Percentiles rank a stretch among this genome's conserved stretches.
Evolutionary conservation across 1,140 invertebrate species (phyloP).

Genomic region (Meloidogyne floridensis): DNA sequence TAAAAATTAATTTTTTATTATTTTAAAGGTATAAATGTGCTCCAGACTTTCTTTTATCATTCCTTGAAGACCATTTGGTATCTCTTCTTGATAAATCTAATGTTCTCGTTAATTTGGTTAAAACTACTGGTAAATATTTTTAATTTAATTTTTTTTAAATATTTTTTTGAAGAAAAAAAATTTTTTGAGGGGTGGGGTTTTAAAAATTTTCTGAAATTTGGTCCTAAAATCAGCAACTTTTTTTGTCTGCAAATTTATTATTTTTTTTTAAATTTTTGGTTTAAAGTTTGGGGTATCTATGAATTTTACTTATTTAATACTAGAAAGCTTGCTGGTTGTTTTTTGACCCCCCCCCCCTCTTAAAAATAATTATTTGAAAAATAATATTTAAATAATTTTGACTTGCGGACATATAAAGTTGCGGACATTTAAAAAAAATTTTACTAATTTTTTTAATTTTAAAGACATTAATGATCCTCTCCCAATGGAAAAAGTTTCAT

Average conservation of each 20-base stretch:
- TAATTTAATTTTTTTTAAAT: background rate
- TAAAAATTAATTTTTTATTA: background rate
- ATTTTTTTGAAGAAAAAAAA: background rate
- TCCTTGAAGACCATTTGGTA: slow-evolving; percentile 48
- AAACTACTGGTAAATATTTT: slow-evolving; percentile 18
- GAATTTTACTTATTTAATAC: background rate
- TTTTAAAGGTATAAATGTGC: slow-evolving; percentile 30
- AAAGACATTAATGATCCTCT: slow-evolving; percentile 17
- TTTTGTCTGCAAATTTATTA: no score
- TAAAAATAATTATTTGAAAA: no score
- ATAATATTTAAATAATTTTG: no score
- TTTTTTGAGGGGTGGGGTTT: no score
- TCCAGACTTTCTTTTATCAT: slow-evolving; percentile 44
- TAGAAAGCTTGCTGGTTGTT: no score
- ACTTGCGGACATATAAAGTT: no score
- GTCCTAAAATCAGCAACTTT: no score
- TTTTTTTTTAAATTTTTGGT: no score
- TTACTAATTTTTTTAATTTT: slow-evolving; percentile 4
- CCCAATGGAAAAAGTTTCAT: slow-evolving; percentile 49
- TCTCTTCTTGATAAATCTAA: slow-evolving; percentile 47
- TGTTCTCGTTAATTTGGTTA: slow-evolving; percentile 36
- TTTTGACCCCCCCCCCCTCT: no score
- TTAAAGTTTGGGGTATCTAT: no score
- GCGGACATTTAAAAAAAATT: no score
- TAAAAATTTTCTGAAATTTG: no score